phyloP scores from a whole-genome alignment of 2,113 vertebrate genomes.

The Mugil cephalus region DNA sequence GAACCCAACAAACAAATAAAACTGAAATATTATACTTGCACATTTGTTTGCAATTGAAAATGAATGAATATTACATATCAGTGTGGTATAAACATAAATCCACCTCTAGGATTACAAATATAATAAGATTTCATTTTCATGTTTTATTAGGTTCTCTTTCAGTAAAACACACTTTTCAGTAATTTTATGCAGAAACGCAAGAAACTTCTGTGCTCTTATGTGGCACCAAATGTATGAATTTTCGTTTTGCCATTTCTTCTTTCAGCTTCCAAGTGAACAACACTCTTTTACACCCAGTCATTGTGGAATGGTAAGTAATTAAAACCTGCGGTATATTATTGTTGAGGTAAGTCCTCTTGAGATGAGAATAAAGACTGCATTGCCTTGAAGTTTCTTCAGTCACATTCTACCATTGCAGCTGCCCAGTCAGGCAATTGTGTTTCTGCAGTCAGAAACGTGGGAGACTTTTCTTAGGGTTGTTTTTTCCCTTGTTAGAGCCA shows the following conservation, averaged over 20 bases:
- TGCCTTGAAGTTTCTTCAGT: not conserved
- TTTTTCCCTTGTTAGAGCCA: slow-evolving; percentile 12
- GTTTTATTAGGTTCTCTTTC: too few relatives aligned
- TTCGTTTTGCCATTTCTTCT: not conserved
- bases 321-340: not conserved
- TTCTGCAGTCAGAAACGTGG: slow-evolving; percentile 25
- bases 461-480: slow-evolving; percentile 13
- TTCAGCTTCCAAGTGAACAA: slow-evolving; percentile 93
- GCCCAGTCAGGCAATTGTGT: slow-evolving; percentile 11
- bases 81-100: too few relatives aligned
- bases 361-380: not conserved
- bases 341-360: not conserved
- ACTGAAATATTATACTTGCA: too few relatives aligned
- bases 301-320: slow-evolving; percentile 92
- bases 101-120: too few relatives aligned
- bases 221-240: too few relatives aligned
- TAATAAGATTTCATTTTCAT: too few relatives aligned
- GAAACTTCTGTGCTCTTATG: too few relatives aligned
- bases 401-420: not conserved
- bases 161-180: too few relatives aligned
- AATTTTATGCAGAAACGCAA: too few relatives aligned
- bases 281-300: slow-evolving; percentile 90
- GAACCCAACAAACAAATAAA: too few relatives aligned
- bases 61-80: too few relatives aligned
- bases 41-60: too few relatives aligned